Percentiles rank a stretch among this genome's conserved stretches.
Evolutionary conservation across 2,888 invertebrate species (phyloP).

Genomic region (Mystacides longicornis): DNA sequence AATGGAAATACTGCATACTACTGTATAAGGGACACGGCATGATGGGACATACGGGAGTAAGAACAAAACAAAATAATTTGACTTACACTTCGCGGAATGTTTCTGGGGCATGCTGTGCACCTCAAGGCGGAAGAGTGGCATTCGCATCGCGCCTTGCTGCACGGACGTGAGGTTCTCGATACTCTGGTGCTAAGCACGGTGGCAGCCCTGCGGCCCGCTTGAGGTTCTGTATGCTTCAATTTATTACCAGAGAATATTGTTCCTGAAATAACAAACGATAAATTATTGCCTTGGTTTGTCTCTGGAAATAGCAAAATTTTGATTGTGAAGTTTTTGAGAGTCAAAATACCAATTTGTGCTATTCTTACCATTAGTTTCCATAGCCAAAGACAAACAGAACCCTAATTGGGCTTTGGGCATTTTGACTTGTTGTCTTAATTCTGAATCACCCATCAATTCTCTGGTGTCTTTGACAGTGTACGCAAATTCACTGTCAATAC

Average conservation of each 20-base stretch:
- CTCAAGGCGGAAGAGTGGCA: conserved; percentile 37
- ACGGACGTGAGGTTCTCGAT: conserved; percentile 29
- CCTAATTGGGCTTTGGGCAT: conserved; percentile 70
- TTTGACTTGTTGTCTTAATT: conserved; percentile 63
- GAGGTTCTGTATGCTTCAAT: conserved; percentile 35
- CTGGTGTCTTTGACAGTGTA: conserved; percentile 75
- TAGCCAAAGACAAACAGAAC: conserved; percentile 70
- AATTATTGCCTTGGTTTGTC: no score
- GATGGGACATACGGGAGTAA: no score
- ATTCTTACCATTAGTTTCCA: conserved; percentile 72
- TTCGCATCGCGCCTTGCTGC: conserved; percentile 39
- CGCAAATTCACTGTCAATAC: conserved; percentile 66
- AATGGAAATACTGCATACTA: no score
- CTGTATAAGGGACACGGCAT: no score
- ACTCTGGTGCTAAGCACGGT: conserved; percentile 36
- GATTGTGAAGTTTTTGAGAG: no score
- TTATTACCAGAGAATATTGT: conserved; percentile 43
- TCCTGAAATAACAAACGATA: conserved; percentile 30
- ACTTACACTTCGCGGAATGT: conserved; percentile 23
- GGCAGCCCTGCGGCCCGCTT: conserved; percentile 39
- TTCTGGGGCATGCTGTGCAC: conserved; percentile 36
- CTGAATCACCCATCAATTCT: conserved; percentile 60
- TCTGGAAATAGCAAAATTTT: no score
- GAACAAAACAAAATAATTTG: no score
- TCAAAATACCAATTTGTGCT: no score